phyloP scores from a whole-genome alignment of 2,797 vertebrate genomes.

The Ceryle rudis region DNA sequence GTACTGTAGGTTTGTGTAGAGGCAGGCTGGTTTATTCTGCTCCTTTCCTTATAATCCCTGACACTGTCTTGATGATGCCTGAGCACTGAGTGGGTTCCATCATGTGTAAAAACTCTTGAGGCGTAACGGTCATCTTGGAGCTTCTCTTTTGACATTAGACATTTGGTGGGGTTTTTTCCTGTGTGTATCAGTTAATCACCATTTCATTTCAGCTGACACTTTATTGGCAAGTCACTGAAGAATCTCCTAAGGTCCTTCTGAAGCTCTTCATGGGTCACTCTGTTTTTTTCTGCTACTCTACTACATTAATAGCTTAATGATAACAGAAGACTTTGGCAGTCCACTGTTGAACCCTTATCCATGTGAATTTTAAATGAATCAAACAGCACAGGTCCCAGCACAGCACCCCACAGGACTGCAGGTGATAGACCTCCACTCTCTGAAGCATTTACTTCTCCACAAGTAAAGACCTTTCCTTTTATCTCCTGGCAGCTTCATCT shows the following conservation, averaged over 20 bases:
- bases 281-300: not conserved
- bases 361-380: not conserved
- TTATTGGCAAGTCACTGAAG: not conserved
- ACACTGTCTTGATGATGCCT: not conserved
- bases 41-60: not conserved
- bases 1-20: not conserved
- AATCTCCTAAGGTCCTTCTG: not conserved
- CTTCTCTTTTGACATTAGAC: not conserved
- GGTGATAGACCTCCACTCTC: not conserved
- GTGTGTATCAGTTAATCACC: not conserved
- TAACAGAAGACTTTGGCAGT: not conserved
- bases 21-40: not conserved
- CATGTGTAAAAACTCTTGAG: not conserved
- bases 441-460: not conserved
- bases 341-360: not conserved
- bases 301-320: not conserved
- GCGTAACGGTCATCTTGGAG: rapidly evolving
- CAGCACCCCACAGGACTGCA: not conserved
- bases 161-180: not conserved
- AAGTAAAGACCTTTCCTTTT: not conserved
- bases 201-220: not conserved
- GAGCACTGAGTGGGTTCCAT: not conserved
- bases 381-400: not conserved
- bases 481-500: not conserved
- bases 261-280: not conserved